phyloP scores from a whole-genome alignment of 2,888 invertebrate species.

The Apamea epomidion region DNA sequence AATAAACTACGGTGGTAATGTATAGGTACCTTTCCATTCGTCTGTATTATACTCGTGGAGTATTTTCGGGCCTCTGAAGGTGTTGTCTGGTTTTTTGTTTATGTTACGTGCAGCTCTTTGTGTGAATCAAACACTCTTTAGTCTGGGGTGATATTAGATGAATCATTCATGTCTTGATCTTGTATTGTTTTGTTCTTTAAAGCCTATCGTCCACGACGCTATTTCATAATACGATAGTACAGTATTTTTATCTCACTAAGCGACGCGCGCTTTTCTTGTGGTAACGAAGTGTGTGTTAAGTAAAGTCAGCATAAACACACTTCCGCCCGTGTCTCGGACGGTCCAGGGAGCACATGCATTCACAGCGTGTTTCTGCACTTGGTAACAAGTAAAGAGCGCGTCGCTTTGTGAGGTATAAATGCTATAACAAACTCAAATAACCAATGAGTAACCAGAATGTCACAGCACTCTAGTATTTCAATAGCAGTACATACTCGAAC shows the following conservation, averaged over 20 bases:
- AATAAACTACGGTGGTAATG: conserved; percentile 17
- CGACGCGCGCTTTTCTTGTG: neutral
- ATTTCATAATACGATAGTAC: neutral
- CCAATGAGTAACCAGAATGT: neutral
- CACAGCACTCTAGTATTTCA: neutral
- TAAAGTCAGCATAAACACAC: neutral
- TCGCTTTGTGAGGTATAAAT: neutral
- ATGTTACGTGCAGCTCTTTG: conserved; percentile 74
- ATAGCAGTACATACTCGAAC: no score
- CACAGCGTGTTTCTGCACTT: neutral
- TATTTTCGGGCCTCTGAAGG: conserved; percentile 74
- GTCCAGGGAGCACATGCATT: neutral
- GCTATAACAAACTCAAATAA: neutral
- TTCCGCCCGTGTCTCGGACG: neutral
- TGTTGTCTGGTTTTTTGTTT: conserved; percentile 77
- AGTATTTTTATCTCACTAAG: neutral
- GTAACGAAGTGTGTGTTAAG: neutral
- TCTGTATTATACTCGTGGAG: conserved; percentile 45
- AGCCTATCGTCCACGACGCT: neutral
- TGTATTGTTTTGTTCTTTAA: conserved; percentile 61
- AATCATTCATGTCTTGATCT: conserved; percentile 75
- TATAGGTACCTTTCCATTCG: conserved; percentile 19
- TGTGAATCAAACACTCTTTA: conserved; percentile 69
- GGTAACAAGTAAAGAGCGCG: neutral
- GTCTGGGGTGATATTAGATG: conserved; percentile 77